A percentile compares a stretch with the other conserved stretches of the same genome.
phyloP scores from a whole-genome alignment of 1,140 invertebrate species.

The Maconellicoccus hirsutus region DNA sequence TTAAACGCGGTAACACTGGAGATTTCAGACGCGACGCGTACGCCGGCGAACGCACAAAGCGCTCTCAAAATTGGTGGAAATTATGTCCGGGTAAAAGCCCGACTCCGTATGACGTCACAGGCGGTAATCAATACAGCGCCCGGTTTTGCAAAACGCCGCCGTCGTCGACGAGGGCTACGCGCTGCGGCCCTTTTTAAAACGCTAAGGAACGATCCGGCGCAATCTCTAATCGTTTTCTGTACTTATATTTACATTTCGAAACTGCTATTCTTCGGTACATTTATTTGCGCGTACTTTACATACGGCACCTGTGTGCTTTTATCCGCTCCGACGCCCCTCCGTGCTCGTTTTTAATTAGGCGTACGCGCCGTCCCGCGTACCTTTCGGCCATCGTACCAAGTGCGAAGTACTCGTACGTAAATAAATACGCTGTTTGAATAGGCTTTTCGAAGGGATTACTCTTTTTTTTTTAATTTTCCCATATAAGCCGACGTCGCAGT shows the following conservation, averaged over 20 bases:
- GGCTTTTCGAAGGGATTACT: too few species aligned
- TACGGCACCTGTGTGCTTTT: constrained; percentile 25
- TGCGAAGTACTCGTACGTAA: not conserved
- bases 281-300: constrained; percentile 12
- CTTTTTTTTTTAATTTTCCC: too few species aligned
- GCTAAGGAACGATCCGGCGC: not conserved
- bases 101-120: not conserved
- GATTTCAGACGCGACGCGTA: too few species aligned
- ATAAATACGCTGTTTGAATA: too few species aligned
- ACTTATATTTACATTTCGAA: not conserved
- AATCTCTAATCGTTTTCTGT: not conserved
- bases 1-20: not conserved
- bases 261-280: constrained; percentile 18
- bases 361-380: too few species aligned
- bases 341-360: constrained; percentile 9
- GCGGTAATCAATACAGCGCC: constrained; percentile 6
- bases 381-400: not conserved
- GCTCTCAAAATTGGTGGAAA: constrained; percentile 8
- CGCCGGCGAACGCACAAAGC: not conserved
- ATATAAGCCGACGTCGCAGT: too few species aligned
- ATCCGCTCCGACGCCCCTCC: constrained; percentile 21
- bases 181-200: not conserved
- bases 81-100: constrained; percentile 2
- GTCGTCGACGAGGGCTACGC: not conserved
- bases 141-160: constrained; percentile 3